Evolutionary conservation across 2,888 invertebrate genomes (phyloP), one percentile per base, ranked within the genome.

Genomic region (Idaea dimidiata): DNA sequence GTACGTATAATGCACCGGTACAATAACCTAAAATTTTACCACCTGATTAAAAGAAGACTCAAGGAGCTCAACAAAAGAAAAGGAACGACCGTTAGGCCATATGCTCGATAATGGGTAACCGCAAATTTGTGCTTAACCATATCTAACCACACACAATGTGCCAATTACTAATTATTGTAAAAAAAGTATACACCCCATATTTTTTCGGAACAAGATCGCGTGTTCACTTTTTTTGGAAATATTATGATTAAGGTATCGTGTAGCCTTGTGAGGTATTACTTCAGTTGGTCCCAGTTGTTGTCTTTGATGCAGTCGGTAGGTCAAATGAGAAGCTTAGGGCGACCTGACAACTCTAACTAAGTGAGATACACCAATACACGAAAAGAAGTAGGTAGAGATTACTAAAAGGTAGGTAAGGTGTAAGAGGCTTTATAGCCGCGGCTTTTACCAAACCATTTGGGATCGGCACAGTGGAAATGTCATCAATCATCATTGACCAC

Each of bases 91-190:
- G 66, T 64, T 66, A 60, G 32, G 31, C 69, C 72, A 70, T 69
- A 69, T 70, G 69, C 62, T 33, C 59, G 17, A 62, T 68, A 71
- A 71, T 68, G 57, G 55, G 62, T 16, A 32, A 59, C 63, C 59
- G 65, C 67, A 70, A 66, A 59, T 43, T 66, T 68, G 69, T 58
- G 64, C 62, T 66, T 67, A 75, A 70, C 70, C 76, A 70, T 66
- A 67, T 73, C 62, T 77, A 75, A 85, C 86, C 84, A 73, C 86
- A 86, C 78, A 78, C 67, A 77, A 81, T 75, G 84, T 84, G 88
- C 87, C 86, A 88, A 88, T 87, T 84, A 86, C 80, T 88, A 88
- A 89, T 89, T 87, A 87, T 81, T 67, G 73, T 72, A 70, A 74
- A 71, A 82, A 78, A 82, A 82, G 76, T 69, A 71, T 63, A 59